These are phyloP conservation scores for Nylanderia fulva DNA, from an alignment of 1,140 invertebrate genomes.

Conservation along the genomic window DNA sequence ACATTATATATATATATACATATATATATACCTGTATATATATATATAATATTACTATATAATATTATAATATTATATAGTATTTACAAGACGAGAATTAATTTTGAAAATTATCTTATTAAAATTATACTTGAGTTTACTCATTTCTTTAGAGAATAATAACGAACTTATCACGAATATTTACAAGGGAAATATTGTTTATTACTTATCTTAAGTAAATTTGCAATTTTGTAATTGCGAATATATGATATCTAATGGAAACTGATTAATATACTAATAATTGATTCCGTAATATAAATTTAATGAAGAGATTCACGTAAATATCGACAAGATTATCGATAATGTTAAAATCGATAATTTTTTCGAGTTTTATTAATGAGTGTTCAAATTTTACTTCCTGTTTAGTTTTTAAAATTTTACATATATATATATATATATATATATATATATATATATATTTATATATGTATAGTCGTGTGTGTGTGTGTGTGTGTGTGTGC, in stretches of 20 bases:
- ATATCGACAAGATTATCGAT: not conserved
- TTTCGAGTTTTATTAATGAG: not conserved
- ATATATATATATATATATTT: conserved; percentile 8
- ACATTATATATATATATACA: no score
- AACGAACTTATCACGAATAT: conserved; percentile 6
- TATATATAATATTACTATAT: no score
- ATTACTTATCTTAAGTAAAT: not conserved
- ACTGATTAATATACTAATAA: not conserved
- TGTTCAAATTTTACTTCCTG: not conserved
- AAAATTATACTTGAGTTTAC: not conserved
- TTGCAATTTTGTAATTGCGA: not conserved
- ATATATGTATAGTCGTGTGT: conserved; percentile 14
- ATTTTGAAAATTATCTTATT: not conserved
- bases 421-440: not conserved
- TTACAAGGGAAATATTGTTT: not conserved
- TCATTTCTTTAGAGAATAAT: not conserved
- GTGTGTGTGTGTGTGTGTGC: not conserved
- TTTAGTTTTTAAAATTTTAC: not conserved
- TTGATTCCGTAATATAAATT: not conserved
- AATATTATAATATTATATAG: no score
- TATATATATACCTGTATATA: not conserved
- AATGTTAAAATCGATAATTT: conserved; percentile 10
- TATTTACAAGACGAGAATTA: not conserved
- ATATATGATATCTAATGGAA: conserved; percentile 11
- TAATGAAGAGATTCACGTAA: not conserved